phyloP scores from a whole-genome alignment of 2,113 vertebrate genomes.

The Ceyx melanurus region DNA sequence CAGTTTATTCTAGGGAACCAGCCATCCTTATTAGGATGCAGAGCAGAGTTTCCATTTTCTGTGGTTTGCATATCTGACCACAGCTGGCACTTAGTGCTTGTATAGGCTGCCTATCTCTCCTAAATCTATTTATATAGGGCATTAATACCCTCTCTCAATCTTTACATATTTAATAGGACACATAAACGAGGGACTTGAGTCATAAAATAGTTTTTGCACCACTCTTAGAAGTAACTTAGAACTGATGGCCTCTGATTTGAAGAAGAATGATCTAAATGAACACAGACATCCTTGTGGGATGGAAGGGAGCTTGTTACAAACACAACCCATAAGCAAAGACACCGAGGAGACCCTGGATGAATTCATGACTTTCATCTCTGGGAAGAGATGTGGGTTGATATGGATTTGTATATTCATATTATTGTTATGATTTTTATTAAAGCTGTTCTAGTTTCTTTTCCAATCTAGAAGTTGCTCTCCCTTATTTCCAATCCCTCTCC shows the following conservation, averaged over 20 bases:
- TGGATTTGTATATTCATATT: too few species aligned
- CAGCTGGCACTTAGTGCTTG: background rate
- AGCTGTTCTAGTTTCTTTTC: too few species aligned
- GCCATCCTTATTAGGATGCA: too few species aligned
- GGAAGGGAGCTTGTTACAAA: background rate
- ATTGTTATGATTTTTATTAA: too few species aligned
- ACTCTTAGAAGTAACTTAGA: background rate
- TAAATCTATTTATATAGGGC: background rate
- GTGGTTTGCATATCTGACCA: too few species aligned
- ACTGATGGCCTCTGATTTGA: background rate
- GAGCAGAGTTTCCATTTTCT: too few species aligned
- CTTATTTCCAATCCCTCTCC: too few species aligned
- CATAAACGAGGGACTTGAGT: background rate
- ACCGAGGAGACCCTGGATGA: background rate
- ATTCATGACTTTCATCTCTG: background rate
- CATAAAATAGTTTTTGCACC: background rate
- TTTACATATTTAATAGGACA: background rate
- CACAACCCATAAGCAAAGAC: background rate
- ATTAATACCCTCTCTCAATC: background rate
- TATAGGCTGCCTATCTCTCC: background rate
- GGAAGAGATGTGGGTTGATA: background rate
- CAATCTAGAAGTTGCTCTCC: too few species aligned
- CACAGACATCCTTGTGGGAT: rapidly evolving
- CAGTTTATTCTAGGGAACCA: too few species aligned
- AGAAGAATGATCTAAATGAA: background rate